Evolutionary conservation across 2,113 vertebrate genomes (phyloP).

Genomic region (Strix uralensis): DNA sequence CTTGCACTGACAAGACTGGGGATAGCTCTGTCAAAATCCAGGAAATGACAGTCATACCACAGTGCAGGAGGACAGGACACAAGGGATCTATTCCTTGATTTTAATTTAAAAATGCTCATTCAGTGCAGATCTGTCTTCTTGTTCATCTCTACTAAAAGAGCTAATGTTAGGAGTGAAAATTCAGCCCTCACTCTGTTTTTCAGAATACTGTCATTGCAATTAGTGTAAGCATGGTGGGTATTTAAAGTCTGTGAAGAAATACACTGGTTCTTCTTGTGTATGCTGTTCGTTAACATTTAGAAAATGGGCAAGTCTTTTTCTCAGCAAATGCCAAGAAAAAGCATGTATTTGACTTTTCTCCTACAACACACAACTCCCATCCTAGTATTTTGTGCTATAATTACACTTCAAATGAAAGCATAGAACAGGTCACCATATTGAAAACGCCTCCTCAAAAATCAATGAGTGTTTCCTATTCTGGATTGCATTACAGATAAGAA

Average conservation of each 20-base stretch:
- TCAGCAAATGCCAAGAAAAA: background rate
- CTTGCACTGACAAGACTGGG: background rate
- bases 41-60: background rate
- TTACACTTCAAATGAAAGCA: slow-evolving; percentile 6
- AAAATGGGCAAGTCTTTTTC: background rate
- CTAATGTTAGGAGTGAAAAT: background rate
- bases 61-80: background rate
- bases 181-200: background rate
- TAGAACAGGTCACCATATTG: slow-evolving; percentile 26
- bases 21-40: background rate
- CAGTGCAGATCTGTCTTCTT: background rate
- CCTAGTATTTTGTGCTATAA: slow-evolving; percentile 1
- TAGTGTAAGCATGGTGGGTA: background rate
- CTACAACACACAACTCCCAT: background rate
- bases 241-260: background rate
- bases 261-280: background rate
- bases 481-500: slow-evolving; percentile 44
- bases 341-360: background rate
- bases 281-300: background rate
- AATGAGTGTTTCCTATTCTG: slow-evolving; percentile 52
- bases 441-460: slow-evolving; percentile 42
- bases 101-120: background rate
- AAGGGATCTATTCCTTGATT: background rate
- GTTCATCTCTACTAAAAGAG: background rate
- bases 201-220: background rate